phyloP scores from a whole-genome alignment of 2,888 invertebrate genomes.

The Ectropis crepuscularia region DNA sequence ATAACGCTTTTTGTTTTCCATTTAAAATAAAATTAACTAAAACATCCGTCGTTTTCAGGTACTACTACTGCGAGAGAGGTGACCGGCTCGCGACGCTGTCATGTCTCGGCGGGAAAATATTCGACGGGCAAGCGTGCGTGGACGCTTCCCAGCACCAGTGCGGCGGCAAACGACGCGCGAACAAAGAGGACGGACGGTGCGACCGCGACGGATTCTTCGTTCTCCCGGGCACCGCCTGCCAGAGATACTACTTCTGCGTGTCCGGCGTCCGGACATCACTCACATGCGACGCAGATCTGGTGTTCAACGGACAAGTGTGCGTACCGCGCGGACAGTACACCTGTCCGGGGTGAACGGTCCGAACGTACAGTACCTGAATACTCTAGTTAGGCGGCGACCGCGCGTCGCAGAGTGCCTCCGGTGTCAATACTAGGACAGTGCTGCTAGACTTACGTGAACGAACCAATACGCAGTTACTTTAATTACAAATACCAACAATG shows the following conservation, averaged over 20 bases:
- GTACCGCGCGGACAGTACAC: slow-evolving; percentile 72
- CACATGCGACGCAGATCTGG: slow-evolving; percentile 71
- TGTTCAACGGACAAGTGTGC: slow-evolving; percentile 86
- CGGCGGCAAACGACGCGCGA: slow-evolving; percentile 57
- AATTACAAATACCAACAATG: too few relatives aligned
- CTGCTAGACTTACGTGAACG: background rate
- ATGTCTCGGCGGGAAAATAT: slow-evolving; percentile 83
- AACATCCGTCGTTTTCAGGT: slow-evolving; percentile 60
- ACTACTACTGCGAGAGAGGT: slow-evolving; percentile 85
- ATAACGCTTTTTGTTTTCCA: too few relatives aligned
- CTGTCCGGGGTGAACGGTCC: slow-evolving; percentile 72
- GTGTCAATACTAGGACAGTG: slow-evolving; percentile 6
- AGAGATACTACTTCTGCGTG: slow-evolving; percentile 84
- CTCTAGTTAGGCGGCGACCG: slow-evolving; percentile 7
- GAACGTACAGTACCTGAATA: slow-evolving; percentile 24
- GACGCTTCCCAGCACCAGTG: slow-evolving; percentile 71
- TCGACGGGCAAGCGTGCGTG: slow-evolving; percentile 85
- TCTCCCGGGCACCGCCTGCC: slow-evolving; percentile 78
- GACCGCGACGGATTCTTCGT: slow-evolving; percentile 83
- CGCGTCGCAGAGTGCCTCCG: slow-evolving; percentile 2
- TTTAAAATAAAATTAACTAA: background rate
- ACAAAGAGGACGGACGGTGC: slow-evolving; percentile 62
- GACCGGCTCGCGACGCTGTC: slow-evolving; percentile 83
- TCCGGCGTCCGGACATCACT: slow-evolving; percentile 79
- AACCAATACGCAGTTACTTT: too few relatives aligned